Evolutionary conservation across 2,888 invertebrate species (phyloP), one percentile per base, ranked within the genome.

Genomic region (Nycteola revayana): DNA sequence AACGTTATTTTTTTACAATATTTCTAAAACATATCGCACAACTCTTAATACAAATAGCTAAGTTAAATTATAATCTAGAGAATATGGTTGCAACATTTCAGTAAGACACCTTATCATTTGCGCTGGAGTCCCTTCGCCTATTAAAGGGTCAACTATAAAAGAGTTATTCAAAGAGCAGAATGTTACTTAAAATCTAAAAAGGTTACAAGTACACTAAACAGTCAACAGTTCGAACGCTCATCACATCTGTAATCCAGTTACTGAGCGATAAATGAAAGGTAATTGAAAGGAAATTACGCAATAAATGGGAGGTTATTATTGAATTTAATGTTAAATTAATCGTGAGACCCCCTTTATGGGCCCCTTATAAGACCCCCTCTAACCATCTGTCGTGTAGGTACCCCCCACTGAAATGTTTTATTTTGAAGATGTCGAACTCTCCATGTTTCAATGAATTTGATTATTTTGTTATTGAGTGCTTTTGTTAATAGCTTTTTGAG

Each of bases 281-380:
- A 86, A 87, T 88, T 86, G 87, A 73, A 74, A 82, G 87, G 87
- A 88, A 87, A 88, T 88, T 86, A 86, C 83, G 81, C 84, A 82
- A 86, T 86, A 86, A 87, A 85, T 85, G 86, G 81, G 63, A 75
- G 74, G 83, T 84, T 87, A 85, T 86, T 86, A 88, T 87, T 87
- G 85, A 88, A 85, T 88, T 85, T 85, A 85, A 87, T 86, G 85
- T 86, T 80, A 81, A 86, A 87, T 87, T 85, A 86, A 85, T 79
- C 82, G 79, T 56, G 54, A 69, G 60, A 65, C 73, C 76, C 78
- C 75, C 72, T 66, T 5, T 2, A 2, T 2, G 14, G 14, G 14
- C 14, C 14, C 21, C 21, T 62, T n/a, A n/a, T 2, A 2, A 5
- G 14, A 5, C 3, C 14, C 14, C 21, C 21, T 62, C 65, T 66